These are phyloP conservation scores for Oophaga pumilio DNA, from an alignment of 2,113 vertebrate species.

Conservation along the genomic window DNA sequence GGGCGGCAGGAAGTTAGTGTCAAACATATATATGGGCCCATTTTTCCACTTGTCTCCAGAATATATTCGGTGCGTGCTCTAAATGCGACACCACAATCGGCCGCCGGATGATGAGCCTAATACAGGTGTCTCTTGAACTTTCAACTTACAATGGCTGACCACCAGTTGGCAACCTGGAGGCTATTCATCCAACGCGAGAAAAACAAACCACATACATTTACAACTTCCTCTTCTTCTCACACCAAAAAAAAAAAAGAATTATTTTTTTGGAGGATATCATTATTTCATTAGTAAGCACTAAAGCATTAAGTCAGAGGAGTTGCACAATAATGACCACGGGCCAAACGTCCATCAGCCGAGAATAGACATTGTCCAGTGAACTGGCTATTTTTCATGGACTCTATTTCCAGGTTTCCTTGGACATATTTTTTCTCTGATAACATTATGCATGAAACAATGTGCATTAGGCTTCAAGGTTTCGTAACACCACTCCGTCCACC, in stretches of 20 bases:
- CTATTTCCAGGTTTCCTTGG: conserved; percentile 1
- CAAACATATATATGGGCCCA: conserved; percentile 59
- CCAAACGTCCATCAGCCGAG: conserved; percentile 41
- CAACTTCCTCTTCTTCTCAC: conserved; percentile 54
- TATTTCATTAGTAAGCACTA: conserved; percentile 48
- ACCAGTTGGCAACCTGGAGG: conserved; percentile 62
- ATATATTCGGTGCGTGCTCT: conserved; percentile 66
- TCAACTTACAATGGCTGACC: conserved; percentile 64
- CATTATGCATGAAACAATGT: conserved; percentile 19
- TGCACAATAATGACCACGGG: background rate
- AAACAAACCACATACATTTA: conserved; percentile 51
- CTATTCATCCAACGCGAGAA: conserved; percentile 53
- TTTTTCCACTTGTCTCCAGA: conserved; percentile 64
- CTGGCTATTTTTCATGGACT: conserved; percentile 36
- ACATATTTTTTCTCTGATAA: conserved; percentile 27
- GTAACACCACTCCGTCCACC: background rate
- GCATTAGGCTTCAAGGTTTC: background rate
- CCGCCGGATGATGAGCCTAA: conserved; percentile 63
- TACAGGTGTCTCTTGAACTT: conserved; percentile 73
- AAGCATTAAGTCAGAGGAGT: conserved; percentile 6
- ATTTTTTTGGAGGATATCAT: conserved; percentile 48
- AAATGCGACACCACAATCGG: conserved; percentile 58
- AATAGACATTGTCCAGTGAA: conserved; percentile 39
- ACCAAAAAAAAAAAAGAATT: conserved; percentile 9
- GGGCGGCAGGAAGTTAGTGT: conserved; percentile 66